These are phyloP conservation scores for Julus scandinavius DNA, from an alignment of 2,888 invertebrate species.

Conservation along the genomic window DNA sequence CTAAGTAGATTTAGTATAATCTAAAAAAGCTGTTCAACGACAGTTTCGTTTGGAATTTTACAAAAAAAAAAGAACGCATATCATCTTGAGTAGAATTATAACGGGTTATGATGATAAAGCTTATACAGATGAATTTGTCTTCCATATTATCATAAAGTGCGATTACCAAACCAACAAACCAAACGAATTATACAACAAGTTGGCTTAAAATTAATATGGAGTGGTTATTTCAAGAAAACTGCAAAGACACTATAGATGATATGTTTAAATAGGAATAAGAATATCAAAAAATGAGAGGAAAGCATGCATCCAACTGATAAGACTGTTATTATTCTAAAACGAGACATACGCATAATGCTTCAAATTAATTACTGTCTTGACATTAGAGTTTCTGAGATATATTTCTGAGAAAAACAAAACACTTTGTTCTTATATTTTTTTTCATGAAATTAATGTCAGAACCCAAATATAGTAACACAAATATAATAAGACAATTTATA, in stretches of 20 bases:
- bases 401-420: too few relatives aligned
- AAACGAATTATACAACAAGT: neutral
- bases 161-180: neutral
- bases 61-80: neutral
- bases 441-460: neutral
- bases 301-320: neutral
- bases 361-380: neutral
- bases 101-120: too few relatives aligned
- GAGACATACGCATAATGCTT: neutral
- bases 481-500: neutral
- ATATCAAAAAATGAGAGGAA: neutral
- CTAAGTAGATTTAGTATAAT: neutral
- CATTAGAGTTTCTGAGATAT: neutral
- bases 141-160: neutral
- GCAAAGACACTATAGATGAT: neutral
- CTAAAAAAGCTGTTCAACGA: neutral
- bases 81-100: neutral
- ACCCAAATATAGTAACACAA: neutral
- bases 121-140: neutral
- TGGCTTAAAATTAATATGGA: neutral
- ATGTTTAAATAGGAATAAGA: neutral
- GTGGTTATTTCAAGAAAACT: neutral
- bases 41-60: neutral
- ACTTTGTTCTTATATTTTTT: too few relatives aligned
- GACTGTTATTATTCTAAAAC: neutral